These are phyloP conservation scores for Acronicta aceris DNA, from an alignment of 2,888 invertebrate species.

Conservation along the genomic window DNA sequence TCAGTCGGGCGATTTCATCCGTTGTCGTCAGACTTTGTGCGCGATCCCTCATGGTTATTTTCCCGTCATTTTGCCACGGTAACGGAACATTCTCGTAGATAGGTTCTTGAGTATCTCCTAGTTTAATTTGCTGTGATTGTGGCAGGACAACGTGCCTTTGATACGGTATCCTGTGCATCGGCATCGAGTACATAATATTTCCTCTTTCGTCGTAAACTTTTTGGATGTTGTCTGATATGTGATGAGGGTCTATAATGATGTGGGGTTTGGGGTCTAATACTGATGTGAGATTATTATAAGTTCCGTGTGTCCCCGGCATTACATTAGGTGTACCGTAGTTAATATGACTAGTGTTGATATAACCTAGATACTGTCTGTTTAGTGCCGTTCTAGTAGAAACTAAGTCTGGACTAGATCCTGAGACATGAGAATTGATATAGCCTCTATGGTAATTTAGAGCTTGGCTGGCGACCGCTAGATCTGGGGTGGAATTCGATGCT, in stretches of 20 bases:
- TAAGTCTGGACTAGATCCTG: slow-evolving; percentile 94
- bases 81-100: slow-evolving; percentile 95
- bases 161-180: slow-evolving; percentile 83
- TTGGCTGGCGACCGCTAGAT: slow-evolving; percentile 93
- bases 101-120: slow-evolving; percentile 90
- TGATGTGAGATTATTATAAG: slow-evolving; percentile 92
- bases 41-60: slow-evolving; percentile 76
- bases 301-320: slow-evolving; percentile 90
- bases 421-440: slow-evolving; percentile 89
- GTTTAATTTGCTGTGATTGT: slow-evolving; percentile 79
- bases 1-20: slow-evolving; percentile 88
- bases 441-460: slow-evolving; percentile 84
- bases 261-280: slow-evolving; percentile 85
- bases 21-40: slow-evolving; percentile 93
- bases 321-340: slow-evolving; percentile 71
- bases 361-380: slow-evolving; percentile 83
- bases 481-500: slow-evolving; percentile 96
- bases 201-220: slow-evolving; percentile 90
- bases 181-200: slow-evolving; percentile 91
- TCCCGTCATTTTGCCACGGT: slow-evolving; percentile 89
- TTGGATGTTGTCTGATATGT: slow-evolving; percentile 89
- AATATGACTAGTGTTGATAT: slow-evolving; percentile 76
- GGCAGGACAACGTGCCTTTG: slow-evolving; percentile 87
- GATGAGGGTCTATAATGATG: slow-evolving; percentile 89
- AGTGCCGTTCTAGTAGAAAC: slow-evolving; percentile 92